These are phyloP conservation scores for Paracentrotus lividus DNA, from an alignment of 53 echinoderm and acorn worm genomes.

Conservation along the genomic window DNA sequence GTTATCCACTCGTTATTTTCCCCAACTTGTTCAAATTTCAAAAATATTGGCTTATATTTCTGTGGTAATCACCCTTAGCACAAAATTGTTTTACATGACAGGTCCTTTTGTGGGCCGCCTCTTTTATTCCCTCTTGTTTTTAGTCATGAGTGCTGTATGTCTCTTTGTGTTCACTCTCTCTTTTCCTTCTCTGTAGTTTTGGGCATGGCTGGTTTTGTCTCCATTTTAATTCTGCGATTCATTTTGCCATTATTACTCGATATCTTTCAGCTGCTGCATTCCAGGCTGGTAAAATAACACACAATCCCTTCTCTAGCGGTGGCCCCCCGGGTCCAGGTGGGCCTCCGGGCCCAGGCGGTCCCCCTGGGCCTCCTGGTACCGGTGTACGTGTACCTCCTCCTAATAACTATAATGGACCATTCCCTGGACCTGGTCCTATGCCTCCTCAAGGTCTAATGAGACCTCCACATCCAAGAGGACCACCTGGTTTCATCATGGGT, in stretches of 20 bases:
- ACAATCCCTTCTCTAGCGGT: slow-evolving; percentile 88
- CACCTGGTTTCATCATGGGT: slow-evolving; percentile 83
- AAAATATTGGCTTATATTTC: too few relatives aligned
- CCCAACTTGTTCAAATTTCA: too few relatives aligned
- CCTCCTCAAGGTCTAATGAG: slow-evolving; percentile 75
- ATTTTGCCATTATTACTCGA: neutral
- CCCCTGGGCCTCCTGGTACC: slow-evolving; percentile 60
- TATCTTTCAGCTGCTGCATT: slow-evolving; percentile 90
- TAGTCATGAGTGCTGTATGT: too few relatives aligned
- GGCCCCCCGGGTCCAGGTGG: slow-evolving; percentile 69
- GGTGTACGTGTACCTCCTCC: slow-evolving; percentile 67
- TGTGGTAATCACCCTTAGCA: too few relatives aligned
- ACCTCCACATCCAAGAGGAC: slow-evolving; percentile 71
- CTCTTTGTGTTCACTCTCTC: neutral
- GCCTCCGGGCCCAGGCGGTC: slow-evolving; percentile 69
- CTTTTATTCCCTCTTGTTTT: too few relatives aligned
- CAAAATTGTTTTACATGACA: too few relatives aligned
- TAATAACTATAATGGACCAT: slow-evolving; percentile 45
- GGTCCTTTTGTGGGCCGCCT: too few relatives aligned
- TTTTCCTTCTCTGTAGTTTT: neutral
- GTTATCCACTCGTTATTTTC: too few relatives aligned
- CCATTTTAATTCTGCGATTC: too few relatives aligned
- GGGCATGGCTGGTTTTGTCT: too few relatives aligned
- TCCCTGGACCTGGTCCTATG: slow-evolving; percentile 75
- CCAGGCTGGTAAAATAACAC: slow-evolving; percentile 94